phyloP scores from a whole-genome alignment of 1,140 invertebrate genomes.

The Euschistus heros region DNA sequence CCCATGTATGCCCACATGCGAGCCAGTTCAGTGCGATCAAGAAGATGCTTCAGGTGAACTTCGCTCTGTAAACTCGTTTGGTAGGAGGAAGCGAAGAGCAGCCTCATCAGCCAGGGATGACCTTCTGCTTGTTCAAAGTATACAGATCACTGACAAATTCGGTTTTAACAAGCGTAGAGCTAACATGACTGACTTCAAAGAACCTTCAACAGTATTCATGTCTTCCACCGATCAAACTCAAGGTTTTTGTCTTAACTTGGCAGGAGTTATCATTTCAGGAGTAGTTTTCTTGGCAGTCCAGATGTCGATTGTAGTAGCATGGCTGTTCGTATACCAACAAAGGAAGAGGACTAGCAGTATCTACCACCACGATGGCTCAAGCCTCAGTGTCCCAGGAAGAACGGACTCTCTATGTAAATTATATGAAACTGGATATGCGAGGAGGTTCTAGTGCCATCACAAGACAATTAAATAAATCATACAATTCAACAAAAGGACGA shows the following conservation, averaged over 20 bases:
- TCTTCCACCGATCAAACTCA: constrained; percentile 40
- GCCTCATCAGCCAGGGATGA: constrained; percentile 51
- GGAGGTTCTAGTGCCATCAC: constrained; percentile 55
- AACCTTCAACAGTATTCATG: constrained; percentile 41
- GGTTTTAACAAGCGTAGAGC: constrained; percentile 53
- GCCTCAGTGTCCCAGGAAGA: constrained; percentile 40
- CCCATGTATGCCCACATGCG: constrained; percentile 83
- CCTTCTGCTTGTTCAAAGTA: constrained; percentile 76
- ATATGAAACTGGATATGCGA: constrained; percentile 71
- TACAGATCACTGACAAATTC: constrained; percentile 87
- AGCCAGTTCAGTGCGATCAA: constrained; percentile 77
- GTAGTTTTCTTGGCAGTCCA: constrained; percentile 71
- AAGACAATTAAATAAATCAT: background rate
- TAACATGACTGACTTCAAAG: constrained; percentile 35
- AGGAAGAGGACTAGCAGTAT: constrained; percentile 39
- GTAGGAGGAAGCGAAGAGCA: constrained; percentile 52
- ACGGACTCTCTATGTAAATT: constrained; percentile 73
- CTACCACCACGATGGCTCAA: constrained; percentile 33
- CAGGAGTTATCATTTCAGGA: constrained; percentile 65
- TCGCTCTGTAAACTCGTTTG: constrained; percentile 68
- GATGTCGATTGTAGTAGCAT: constrained; percentile 66
- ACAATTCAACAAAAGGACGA: background rate
- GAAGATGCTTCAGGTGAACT: constrained; percentile 67
- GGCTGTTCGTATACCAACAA: constrained; percentile 69
- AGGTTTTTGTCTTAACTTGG: constrained; percentile 58